Base-by-base conservation (phyloP, 30 jellyfish, hydroid and myxozoan species). In the Pseudorhiza aurosa region DNA sequence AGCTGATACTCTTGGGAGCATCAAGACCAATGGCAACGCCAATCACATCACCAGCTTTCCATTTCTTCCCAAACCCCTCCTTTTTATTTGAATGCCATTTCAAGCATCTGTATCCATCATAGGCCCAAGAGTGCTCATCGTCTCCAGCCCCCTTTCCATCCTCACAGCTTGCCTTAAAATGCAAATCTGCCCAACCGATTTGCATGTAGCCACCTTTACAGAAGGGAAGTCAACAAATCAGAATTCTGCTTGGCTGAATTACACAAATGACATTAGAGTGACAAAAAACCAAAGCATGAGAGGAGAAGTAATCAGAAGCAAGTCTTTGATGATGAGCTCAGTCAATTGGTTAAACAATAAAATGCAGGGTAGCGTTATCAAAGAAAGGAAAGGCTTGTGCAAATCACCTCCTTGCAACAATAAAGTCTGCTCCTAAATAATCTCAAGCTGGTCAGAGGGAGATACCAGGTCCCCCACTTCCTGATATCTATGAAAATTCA, bases 101-200 rank as follows among this genome's bases (percentile, higher is more conserved):
- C 77, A 82, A 58, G 73, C 85, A 68, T 27, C 94, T 63, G 28
- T 53, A 82, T 3, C 94, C 94, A 68, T 82, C 94, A 55, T 14
- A 82, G 32, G 87, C 94, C 94, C 94, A 82, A 6, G 94, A 82
- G 45, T 82, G 94, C 0, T 58, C 21, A 58, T 82, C 94, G 21
- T 82, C 94, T 2, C 94, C 94, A 22, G 72, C 86, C 1, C 94
- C 94, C 18, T 82, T 82, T 21, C 94, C 94, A 2, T 68, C 86
- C 11, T 24, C 79, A 21, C 49, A 36, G 42, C 32, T 55, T 9
- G 94, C 87, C 27, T 57, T 63, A 55, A 82, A 82, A 1, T 82
- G 42, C n/a, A 56, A 12, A 33, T 82, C 94, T 11, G 94, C 94
- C 94, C 85, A 82, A 17, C 94, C 94, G 22, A 82, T 27, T 55